phyloP scores from a whole-genome alignment of 2,888 invertebrate species.

The Nomada fucata region DNA sequence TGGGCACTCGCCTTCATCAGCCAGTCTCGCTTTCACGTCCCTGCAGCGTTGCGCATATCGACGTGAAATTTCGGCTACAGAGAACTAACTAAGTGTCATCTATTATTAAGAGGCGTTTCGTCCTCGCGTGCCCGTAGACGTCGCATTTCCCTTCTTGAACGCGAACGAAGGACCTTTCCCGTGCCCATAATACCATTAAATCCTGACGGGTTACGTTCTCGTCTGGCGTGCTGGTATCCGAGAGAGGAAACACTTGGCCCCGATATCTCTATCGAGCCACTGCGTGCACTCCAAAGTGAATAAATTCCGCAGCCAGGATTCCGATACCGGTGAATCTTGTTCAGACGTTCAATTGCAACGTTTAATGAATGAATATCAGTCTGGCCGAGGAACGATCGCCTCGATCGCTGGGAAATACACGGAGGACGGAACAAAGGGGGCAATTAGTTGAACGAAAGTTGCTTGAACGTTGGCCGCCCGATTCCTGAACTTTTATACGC shows the following conservation, averaged over 20 bases:
- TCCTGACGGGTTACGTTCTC: constrained; percentile 39
- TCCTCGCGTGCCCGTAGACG: constrained; percentile 14
- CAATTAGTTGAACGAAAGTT: too few relatives aligned
- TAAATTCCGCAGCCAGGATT: constrained; percentile 36
- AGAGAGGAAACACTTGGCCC: constrained; percentile 36
- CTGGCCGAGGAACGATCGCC: neutral
- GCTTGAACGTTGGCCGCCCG: neutral
- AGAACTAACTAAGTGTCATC: constrained; percentile 15
- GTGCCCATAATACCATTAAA: constrained; percentile 32
- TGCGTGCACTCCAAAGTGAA: constrained; percentile 24
- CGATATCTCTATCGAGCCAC: constrained; percentile 43
- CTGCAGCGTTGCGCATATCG: neutral
- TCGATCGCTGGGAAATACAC: too few relatives aligned
- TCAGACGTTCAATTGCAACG: constrained; percentile 36
- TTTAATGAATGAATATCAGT: constrained; percentile 12
- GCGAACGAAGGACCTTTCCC: constrained; percentile 18
- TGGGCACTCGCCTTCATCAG: too few relatives aligned
- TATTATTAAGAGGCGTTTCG: constrained; percentile 32
- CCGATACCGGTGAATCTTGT: constrained; percentile 32
- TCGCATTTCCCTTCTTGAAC: constrained; percentile 24
- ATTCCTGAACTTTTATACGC: neutral
- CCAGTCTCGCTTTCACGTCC: neutral
- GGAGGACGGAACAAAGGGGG: too few relatives aligned
- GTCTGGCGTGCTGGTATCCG: constrained; percentile 24
- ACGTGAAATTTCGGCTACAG: constrained; percentile 19